A percentile compares a stretch with the other conserved stretches of the same genome.
phyloP scores from a whole-genome alignment of 2,113 vertebrate genomes.

The Tenebrosternarchus preto region DNA sequence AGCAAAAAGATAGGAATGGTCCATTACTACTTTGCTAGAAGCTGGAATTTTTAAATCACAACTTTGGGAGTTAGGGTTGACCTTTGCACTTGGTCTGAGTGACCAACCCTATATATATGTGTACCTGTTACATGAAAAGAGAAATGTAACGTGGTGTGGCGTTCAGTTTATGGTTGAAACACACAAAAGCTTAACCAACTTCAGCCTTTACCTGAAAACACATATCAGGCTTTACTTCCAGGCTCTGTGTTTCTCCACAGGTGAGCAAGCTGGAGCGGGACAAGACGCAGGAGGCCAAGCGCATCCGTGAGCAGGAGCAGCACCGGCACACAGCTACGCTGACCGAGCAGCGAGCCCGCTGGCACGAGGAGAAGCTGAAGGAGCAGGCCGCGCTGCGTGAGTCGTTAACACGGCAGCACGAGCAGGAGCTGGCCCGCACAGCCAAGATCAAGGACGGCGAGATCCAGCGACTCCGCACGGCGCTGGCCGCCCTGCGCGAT shows the following conservation, averaged over 20 bases:
- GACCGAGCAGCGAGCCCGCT: constrained; percentile 93
- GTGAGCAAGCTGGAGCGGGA: constrained; percentile 94
- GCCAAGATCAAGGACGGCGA: constrained; percentile 94
- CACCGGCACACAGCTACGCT: constrained; percentile 93
- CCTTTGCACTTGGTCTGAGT: too few species aligned
- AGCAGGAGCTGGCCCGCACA: constrained; percentile 90
- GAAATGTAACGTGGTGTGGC: too few species aligned
- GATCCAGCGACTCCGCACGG: constrained; percentile 91
- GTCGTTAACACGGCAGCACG: constrained; percentile 92
- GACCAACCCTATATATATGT: too few species aligned
- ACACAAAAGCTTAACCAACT: too few species aligned
- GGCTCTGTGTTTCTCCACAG: constrained; percentile 61
- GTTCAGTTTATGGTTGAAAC: too few species aligned
- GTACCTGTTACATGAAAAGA: too few species aligned
- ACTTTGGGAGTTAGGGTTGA: too few species aligned
- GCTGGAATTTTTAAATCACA: too few species aligned
- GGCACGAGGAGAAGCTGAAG: constrained; percentile 97
- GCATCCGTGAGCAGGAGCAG: constrained; percentile 93
- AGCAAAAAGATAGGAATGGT: too few species aligned
- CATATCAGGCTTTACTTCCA: too few species aligned
- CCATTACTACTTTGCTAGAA: too few species aligned
- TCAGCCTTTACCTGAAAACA: too few species aligned
- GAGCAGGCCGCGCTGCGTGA: constrained; percentile 93
- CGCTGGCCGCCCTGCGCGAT: constrained; percentile 85
- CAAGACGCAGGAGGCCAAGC: constrained; percentile 95